Evolutionary conservation across 2,888 invertebrate genomes (phyloP), one percentile per base, ranked within the genome.

Genomic region (Lycia hirtaria): DNA sequence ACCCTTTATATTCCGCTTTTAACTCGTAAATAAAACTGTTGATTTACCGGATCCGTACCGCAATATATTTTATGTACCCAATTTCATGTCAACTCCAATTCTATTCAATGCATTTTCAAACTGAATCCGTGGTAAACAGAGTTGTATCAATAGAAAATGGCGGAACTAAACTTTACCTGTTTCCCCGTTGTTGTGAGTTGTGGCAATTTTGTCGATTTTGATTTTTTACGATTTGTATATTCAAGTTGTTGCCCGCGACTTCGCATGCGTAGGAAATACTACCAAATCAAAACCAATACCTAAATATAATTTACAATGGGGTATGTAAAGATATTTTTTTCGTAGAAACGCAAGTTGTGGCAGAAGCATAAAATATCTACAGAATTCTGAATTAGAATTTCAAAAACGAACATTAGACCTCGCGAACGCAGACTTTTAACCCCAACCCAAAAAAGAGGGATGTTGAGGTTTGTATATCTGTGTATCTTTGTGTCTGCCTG

Each of bases 21-120:
- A 47, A 49, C 44, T 35, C 32, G 32, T 20, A 22, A 33, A 47
- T 50, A 26, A 22, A 45, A 48, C 47, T 50, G 40, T 41, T 47
- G 32, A 51, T 51, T 38, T 45, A 53, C 33, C 28, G 53, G 66
- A 63, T 52, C 62, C 62, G 67, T 68, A 69, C 72, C 65, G 77
- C 80, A 81, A 84, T 87, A 85, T 80, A 86, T 82, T 84, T 71
- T 71, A 77, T 83, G 77, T 80, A 76, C 75, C 71, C 73, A 81
- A 82, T 82, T 72, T 74, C 71, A 62, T 75, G 82, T 84, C 80
- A 78, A 80, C 78, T 80, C 71, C 71, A 76, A 78, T 81, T 77
- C 81, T 74, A 82, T 81, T 84, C 80, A 71, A 60, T 81, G 81
- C 81, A 81, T 75, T 78, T 74, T 68, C 73, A 37, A 60, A 59